Evolutionary conservation across 2,888 invertebrate genomes (phyloP).

Genomic region (Heliconius cydno): DNA sequence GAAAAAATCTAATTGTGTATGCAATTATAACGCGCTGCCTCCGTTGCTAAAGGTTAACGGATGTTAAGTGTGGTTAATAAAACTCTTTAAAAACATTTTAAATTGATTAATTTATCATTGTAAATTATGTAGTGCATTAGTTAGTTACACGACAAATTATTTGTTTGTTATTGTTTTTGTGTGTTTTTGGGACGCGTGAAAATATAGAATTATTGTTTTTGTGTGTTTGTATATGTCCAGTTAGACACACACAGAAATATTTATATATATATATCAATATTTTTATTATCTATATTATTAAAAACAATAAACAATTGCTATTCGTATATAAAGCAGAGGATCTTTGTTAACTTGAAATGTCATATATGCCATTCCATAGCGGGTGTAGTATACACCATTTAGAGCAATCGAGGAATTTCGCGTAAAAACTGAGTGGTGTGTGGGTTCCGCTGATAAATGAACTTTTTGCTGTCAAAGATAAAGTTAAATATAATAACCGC

Average conservation of each 20-base stretch:
- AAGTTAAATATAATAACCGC: neutral
- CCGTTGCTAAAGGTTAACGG: neutral
- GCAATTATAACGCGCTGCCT: neutral
- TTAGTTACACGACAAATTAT: neutral
- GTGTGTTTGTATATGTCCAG: no score
- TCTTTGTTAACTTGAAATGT: slow-evolving; percentile 1
- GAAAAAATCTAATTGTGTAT: neutral
- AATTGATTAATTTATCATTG: neutral
- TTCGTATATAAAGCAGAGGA: no score
- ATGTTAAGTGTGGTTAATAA: neutral
- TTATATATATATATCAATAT: no score
- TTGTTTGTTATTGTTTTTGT: neutral
- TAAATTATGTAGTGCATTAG: no score
- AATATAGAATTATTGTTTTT: no score
- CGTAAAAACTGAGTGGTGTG: slow-evolving; percentile 15
- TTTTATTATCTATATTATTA: no score
- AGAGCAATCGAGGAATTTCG: slow-evolving; percentile 17
- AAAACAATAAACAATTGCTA: no score
- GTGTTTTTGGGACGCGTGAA: neutral
- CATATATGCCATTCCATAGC: slow-evolving; percentile 12
- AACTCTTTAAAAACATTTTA: neutral
- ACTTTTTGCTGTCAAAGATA: neutral
- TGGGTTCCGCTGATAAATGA: neutral
- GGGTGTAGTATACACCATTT: slow-evolving; percentile 4
- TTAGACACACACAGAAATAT: no score